These are phyloP conservation scores for Coenonympha glycerion DNA, from an alignment of 2,888 invertebrate species.

Conservation along the genomic window DNA sequence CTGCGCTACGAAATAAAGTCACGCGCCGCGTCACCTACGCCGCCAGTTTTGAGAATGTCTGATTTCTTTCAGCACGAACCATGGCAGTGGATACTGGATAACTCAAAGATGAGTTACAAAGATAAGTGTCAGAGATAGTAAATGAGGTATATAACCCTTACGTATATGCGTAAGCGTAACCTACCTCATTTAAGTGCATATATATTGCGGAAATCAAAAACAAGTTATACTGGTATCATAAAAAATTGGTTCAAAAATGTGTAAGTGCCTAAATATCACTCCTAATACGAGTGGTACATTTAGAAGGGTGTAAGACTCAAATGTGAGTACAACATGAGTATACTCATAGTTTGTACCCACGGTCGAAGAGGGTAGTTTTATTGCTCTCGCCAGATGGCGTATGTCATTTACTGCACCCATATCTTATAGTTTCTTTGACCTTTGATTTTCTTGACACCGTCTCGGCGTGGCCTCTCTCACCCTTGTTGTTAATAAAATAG, in stretches of 20 bases:
- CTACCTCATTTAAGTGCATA: too few species aligned
- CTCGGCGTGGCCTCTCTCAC: slow-evolving; percentile 9
- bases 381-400: slow-evolving; percentile 67
- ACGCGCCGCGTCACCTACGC: too few species aligned
- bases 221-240: not conserved
- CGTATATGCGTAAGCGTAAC: too few species aligned
- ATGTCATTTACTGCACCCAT: slow-evolving; percentile 67
- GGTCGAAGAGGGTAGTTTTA: slow-evolving; percentile 66
- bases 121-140: too few species aligned
- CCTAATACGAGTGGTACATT: slow-evolving; percentile 33
- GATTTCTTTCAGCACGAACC: too few species aligned
- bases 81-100: too few species aligned
- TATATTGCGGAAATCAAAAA: too few species aligned
- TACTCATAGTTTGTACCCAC: slow-evolving; percentile 33
- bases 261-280: not conserved
- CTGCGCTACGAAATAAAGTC: too few species aligned
- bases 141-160: too few species aligned
- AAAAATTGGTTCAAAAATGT: not conserved
- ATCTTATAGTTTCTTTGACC: slow-evolving; percentile 37
- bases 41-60: too few species aligned
- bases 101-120: too few species aligned
- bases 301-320: slow-evolving; percentile 61
- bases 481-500: not conserved
- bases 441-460: slow-evolving; percentile 24
- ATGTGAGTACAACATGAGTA: slow-evolving; percentile 56